Conservation (phyloP, 2,888 invertebrate genomes). For the Acanthosepion pharaonis region DNA sequence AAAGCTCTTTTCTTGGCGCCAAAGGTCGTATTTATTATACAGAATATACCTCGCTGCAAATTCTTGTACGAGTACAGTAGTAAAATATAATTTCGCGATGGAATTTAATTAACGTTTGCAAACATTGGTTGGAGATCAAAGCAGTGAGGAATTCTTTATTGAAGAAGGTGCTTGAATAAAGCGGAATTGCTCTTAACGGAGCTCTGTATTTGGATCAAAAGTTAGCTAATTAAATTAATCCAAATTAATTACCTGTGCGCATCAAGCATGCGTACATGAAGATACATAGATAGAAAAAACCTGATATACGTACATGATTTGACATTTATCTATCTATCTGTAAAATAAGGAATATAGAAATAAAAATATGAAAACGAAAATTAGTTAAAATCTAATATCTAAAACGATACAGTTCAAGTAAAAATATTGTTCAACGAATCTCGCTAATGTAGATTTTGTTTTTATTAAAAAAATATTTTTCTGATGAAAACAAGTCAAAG, state of each 20-base stretch:
- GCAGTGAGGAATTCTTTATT: not conserved
- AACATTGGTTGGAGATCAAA: not conserved
- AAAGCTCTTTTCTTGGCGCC: not conserved
- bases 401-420: too few species aligned
- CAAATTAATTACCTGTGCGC: not conserved
- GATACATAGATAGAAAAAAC: not conserved
- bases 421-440: too few species aligned
- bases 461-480: too few species aligned
- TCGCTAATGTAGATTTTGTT: too few species aligned
- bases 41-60: not conserved
- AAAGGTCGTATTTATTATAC: not conserved
- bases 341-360: too few species aligned
- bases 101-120: slow-evolving; percentile 33
- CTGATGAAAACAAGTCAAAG: too few species aligned
- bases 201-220: not conserved
- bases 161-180: not conserved
- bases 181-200: not conserved
- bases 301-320: too few species aligned
- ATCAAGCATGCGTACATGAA: not conserved
- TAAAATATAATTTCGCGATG: not conserved
- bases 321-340: too few species aligned
- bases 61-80: too few species aligned
- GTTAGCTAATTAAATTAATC: not conserved
- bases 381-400: too few species aligned
- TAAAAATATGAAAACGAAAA: too few species aligned